phyloP scores from a whole-genome alignment of 2,888 invertebrate genomes.

The Adelphocoris suturalis region DNA sequence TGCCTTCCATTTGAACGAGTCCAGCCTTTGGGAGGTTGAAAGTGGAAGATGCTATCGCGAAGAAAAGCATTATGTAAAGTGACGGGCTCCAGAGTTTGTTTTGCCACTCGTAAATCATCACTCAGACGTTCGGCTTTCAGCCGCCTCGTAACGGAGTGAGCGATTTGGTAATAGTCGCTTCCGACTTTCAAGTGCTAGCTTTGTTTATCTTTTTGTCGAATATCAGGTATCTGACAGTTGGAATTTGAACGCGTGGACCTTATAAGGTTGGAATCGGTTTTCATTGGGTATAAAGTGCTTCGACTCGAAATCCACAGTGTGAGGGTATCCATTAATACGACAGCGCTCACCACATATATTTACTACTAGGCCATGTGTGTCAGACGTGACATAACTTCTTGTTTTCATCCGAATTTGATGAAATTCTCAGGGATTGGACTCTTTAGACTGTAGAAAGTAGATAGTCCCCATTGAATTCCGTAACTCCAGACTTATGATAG shows the following conservation, averaged over 20 bases:
- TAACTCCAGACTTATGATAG: too few species aligned
- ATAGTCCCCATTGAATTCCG: too few species aligned
- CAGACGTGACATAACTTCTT: too few species aligned
- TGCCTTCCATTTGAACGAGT: neutral
- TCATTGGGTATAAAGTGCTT: too few species aligned
- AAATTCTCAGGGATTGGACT: too few species aligned
- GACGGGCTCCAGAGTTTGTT: slow-evolving; percentile 38
- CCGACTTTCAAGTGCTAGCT: neutral
- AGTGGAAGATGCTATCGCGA: slow-evolving; percentile 40
- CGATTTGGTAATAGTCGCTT: slow-evolving; percentile 21
- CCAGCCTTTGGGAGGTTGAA: neutral
- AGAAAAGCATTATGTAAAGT: slow-evolving; percentile 44
- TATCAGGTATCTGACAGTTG: neutral
- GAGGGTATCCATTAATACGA: too few species aligned
- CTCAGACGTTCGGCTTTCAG: slow-evolving; percentile 8
- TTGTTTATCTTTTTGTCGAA: neutral
- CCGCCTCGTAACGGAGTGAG: slow-evolving; percentile 8
- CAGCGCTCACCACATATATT: too few species aligned
- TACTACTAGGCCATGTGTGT: too few species aligned
- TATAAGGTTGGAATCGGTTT: too few species aligned
- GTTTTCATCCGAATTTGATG: too few species aligned
- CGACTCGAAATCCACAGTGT: too few species aligned
- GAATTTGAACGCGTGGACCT: neutral
- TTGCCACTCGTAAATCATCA: slow-evolving; percentile 47
- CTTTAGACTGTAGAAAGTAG: too few species aligned